Conservation (phyloP, 2,888 invertebrate species). For the Emesis castigata region DNA sequence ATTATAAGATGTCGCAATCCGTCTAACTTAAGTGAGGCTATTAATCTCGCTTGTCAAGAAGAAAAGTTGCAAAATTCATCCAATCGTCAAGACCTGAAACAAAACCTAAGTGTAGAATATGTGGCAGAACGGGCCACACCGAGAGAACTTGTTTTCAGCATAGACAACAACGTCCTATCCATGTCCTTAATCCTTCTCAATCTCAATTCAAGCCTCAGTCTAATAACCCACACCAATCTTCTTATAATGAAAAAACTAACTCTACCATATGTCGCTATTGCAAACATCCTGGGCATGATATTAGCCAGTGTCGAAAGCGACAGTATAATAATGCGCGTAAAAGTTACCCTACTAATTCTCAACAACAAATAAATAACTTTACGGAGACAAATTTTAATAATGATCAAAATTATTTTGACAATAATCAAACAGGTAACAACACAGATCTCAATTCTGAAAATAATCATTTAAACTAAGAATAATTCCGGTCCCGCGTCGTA, state of each 20-base stretch:
- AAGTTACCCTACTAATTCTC: no score
- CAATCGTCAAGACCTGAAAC: background rate
- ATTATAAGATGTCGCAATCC: background rate
- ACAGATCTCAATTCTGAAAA: background rate
- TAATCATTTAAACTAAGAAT: background rate
- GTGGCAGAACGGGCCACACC: background rate
- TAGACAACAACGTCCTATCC: background rate
- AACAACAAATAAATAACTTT: background rate
- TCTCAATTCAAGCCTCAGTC: no score
- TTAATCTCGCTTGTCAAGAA: background rate
- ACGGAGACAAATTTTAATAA: background rate
- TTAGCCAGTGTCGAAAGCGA: no score
- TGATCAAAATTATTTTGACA: background rate
- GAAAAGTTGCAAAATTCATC: constrained; percentile 15
- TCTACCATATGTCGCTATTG: no score
- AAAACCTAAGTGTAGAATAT: background rate
- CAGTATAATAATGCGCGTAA: no score
- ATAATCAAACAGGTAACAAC: background rate
- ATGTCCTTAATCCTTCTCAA: background rate
- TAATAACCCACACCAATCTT: no score
- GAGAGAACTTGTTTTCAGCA: background rate
- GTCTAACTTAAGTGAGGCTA: background rate
- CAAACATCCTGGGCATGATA: no score
- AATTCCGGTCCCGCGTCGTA: constrained; percentile 15
- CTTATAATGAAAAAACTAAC: no score